Conservation (phyloP, 2,888 invertebrate species). For the Callyntrura guangdongensis region DNA sequence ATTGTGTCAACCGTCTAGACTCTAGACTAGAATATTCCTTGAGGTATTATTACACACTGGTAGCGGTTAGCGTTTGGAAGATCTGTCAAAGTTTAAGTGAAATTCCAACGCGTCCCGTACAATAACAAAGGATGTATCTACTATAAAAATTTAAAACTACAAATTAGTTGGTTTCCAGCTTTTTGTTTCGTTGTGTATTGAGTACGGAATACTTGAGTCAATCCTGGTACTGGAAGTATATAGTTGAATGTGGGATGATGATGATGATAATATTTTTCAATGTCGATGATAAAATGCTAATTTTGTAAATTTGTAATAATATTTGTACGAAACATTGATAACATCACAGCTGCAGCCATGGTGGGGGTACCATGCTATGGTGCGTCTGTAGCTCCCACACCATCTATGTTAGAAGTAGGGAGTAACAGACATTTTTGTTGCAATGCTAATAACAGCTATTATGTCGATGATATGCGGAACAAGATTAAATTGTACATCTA, state of each 20-base stretch:
- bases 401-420: not conserved
- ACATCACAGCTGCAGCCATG: not conserved
- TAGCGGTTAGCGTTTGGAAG: conserved; percentile 23
- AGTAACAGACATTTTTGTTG: not conserved
- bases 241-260: not conserved
- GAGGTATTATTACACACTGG: conserved; percentile 11
- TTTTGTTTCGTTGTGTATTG: too few species aligned
- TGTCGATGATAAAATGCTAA: conserved; percentile 23
- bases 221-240: conserved; percentile 36
- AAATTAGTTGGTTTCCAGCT: not conserved
- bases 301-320: conserved; percentile 64
- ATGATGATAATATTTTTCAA: conserved; percentile 42
- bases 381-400: not conserved
- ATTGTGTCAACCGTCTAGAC: not conserved
- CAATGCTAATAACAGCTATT: conserved; percentile 12
- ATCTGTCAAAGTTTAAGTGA: not conserved
- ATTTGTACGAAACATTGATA: conserved; percentile 45
- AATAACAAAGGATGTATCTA: conserved; percentile 10
- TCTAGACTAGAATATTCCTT: not conserved
- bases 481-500: conserved; percentile 3
- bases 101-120: conserved; percentile 4
- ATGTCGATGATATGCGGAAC: conserved; percentile 34
- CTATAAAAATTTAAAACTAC: conserved; percentile 4
- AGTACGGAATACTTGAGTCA: conserved; percentile 7
- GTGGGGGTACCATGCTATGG: conserved; percentile 4